Conservation (phyloP, 1,140 invertebrate genomes). For the Drosophila ficusphila region DNA sequence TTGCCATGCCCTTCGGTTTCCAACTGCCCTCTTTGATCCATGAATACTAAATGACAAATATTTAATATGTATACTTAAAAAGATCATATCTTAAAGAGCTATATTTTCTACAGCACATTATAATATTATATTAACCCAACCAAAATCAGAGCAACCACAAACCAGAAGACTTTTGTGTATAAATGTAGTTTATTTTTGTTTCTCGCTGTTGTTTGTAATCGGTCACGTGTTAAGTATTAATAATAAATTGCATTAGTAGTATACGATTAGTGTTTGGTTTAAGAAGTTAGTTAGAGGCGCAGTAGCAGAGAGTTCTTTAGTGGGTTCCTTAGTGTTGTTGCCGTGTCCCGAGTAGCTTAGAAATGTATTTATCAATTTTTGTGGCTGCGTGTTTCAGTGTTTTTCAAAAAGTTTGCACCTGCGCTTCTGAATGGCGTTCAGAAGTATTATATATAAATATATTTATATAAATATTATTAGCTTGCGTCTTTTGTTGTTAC, state of each 20-base stretch:
- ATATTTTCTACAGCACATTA: no score
- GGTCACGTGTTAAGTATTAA: slow-evolving; percentile 55
- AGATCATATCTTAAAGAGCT: no score
- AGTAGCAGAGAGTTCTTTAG: slow-evolving; percentile 48
- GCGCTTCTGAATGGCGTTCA: slow-evolving; percentile 29
- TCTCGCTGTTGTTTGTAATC: slow-evolving; percentile 47
- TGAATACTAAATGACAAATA: no score
- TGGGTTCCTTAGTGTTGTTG: slow-evolving; percentile 17
- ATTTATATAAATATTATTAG: slow-evolving; percentile 52
- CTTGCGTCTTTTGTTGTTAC: slow-evolving; percentile 34
- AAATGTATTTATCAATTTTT: slow-evolving; percentile 28
- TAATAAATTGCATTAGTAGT: slow-evolving; percentile 60
- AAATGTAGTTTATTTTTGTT: slow-evolving; percentile 53
- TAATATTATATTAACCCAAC: no score
- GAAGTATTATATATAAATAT: slow-evolving; percentile 16
- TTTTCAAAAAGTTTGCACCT: slow-evolving; percentile 56
- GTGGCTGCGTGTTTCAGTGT: not conserved
- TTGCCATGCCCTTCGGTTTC: no score
- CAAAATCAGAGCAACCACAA: not conserved
- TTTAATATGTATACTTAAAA: no score
- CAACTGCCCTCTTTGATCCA: no score
- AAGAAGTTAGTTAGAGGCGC: slow-evolving; percentile 58
- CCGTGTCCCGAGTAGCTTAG: slow-evolving; percentile 31
- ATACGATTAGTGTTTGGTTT: slow-evolving; percentile 57
- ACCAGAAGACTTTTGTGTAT: slow-evolving; percentile 32